Base-by-base conservation (phyloP, 2,888 invertebrate species). In the Miltochrista miniata region DNA sequence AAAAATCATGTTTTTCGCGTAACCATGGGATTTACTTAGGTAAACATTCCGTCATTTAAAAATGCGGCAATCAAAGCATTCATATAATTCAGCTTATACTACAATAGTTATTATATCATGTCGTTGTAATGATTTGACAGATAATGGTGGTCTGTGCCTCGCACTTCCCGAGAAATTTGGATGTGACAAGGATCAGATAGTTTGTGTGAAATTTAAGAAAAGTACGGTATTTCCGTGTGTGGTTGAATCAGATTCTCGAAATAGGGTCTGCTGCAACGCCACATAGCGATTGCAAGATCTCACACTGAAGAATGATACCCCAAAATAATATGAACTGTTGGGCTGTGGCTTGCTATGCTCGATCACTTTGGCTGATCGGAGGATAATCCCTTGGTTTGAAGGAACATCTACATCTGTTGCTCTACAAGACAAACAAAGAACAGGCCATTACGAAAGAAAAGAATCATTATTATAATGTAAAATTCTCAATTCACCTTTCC, bases 61-160 rank as follows among this genome's bases (percentile, higher is more conserved):
- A 97, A 61, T 97, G 98, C 13, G n/a, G n/a, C n/a, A n/a, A n/a
- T 96, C 97, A 8, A 98, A 98, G 77, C 98, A 98, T 9, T 93
- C 99, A 69, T 98, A 99, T 90, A 99, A 99, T 93, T 98, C 98
- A 5, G 96, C 97, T 86, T 97, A 98, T 85, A 97, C 98, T 76
- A 98, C 98, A 90, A 97, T 98, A 79, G 95, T 97, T 47, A 97
- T 98, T 76, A n/a, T n/a, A n/a, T n/a, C n/a, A n/a, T 98, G 97
- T 87, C 95, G 97, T 52, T 99, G 99, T 88, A 96, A 97, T 54
- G 97, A 97, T 81, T 98, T 99, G 98, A 98, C 99, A 3, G 96
- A 97, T 81, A 98, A 98, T 84, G 99, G 99, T 87, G 99, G 99
- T 3, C 96, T 97, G 93, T 99, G 99, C 83, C 91, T 99, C 72